Conservation (phyloP, 2,797 vertebrate genomes). For the Natrix natrix region DNA sequence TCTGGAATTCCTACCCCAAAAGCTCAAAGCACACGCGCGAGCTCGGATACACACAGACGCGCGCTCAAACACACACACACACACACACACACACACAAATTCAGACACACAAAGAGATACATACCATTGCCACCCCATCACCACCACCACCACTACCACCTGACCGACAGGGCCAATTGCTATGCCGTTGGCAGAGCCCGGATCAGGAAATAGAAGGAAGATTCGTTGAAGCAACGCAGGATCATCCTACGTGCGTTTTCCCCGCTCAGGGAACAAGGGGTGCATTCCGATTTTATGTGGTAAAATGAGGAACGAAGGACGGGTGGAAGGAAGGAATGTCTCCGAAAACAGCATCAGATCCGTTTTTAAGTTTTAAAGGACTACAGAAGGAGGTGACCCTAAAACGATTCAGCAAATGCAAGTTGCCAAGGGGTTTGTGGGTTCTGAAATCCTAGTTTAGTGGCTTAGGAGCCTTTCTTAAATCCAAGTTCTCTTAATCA, state of each 20-base stretch:
- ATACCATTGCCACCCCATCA: conserved; percentile 31
- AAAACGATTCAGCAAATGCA: too few relatives aligned
- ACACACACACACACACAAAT: not conserved
- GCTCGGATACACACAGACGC: conserved; percentile 25
- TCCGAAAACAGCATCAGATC: not conserved
- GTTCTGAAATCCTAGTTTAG: not conserved
- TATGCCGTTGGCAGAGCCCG: conserved; percentile 83
- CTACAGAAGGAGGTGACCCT: not conserved
- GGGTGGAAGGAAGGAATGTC: not conserved
- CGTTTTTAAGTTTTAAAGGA: not conserved
- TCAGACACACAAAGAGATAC: conserved; percentile 11
- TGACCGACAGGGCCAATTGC: conserved; percentile 84
- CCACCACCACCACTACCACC: conserved; percentile 71
- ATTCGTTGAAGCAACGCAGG: conserved; percentile 28
- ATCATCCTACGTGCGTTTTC: not conserved
- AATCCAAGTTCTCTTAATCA: not conserved
- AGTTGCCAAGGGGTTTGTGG: not conserved
- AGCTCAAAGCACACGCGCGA: conserved; percentile 34
- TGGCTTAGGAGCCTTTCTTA: not conserved
- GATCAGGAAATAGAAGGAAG: conserved; percentile 86
- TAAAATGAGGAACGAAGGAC: not conserved
- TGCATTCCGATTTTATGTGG: not conserved
- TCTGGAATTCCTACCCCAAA: conserved; percentile 39
- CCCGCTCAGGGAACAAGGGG: not conserved
- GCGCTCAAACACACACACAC: not conserved